Evolutionary conservation across 2,888 invertebrate species (phyloP).

Genomic region (Zhengitettix transpicula): DNA sequence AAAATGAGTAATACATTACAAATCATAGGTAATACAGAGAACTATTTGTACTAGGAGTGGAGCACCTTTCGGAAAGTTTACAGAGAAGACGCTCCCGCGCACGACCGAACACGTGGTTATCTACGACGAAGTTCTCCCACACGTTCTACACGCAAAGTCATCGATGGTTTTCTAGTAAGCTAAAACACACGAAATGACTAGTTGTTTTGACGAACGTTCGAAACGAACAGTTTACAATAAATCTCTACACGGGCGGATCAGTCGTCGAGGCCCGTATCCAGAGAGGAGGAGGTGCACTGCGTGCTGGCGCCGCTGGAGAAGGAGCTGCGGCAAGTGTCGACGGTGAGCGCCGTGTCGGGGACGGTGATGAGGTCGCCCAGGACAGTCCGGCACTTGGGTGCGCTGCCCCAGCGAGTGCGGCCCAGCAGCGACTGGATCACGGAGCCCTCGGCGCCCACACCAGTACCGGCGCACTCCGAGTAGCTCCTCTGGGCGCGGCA

Average conservation of each 20-base stretch:
- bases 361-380: conserved; percentile 31
- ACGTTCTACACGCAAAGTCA: too few species aligned
- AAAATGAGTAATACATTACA: too few species aligned
- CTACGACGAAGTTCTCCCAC: too few species aligned
- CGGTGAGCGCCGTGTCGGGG: conserved; percentile 35
- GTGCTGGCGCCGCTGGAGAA: conserved; percentile 42
- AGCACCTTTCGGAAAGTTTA: too few species aligned
- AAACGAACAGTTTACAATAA: too few species aligned
- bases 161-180: too few species aligned
- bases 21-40: too few species aligned
- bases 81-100: too few species aligned
- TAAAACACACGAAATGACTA: too few species aligned
- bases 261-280: background rate
- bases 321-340: conserved; percentile 36
- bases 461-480: background rate
- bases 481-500: background rate
- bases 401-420: background rate
- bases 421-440: background rate
- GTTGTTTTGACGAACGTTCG: too few species aligned
- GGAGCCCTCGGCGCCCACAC: background rate
- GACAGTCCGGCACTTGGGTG: conserved; percentile 18
- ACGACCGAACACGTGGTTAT: too few species aligned
- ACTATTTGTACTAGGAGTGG: too few species aligned
- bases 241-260: background rate
- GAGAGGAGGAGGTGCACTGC: conserved; percentile 37